phyloP scores from a whole-genome alignment of 2,797 vertebrate genomes.

The Amblyraja radiata region DNA sequence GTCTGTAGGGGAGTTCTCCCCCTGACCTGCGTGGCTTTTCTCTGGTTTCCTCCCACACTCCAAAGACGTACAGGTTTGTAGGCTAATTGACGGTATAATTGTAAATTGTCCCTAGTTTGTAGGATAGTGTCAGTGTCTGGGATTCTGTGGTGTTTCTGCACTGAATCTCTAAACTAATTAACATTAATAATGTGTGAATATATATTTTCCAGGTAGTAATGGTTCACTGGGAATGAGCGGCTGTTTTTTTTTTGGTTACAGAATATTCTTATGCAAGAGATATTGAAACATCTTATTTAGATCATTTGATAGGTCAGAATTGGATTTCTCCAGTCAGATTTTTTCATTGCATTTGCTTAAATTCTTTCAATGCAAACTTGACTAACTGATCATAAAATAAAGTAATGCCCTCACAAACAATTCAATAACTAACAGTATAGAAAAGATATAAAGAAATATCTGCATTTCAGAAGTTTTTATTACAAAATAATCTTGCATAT shows the following conservation, averaged over 20 bases:
- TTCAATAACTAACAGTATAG: background rate
- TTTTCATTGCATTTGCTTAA: background rate
- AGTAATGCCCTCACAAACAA: background rate
- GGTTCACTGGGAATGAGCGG: background rate
- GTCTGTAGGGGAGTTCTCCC: too few species aligned
- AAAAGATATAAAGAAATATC: background rate
- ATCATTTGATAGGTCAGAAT: background rate
- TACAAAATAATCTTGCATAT: slow-evolving; percentile 8
- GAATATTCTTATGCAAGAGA: background rate
- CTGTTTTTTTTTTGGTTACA: background rate
- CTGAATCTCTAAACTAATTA: too few species aligned
- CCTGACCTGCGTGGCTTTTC: too few species aligned
- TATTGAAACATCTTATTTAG: background rate
- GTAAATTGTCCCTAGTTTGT: too few species aligned
- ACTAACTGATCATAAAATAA: background rate
- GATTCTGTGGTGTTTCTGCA: too few species aligned
- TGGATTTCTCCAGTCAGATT: background rate
- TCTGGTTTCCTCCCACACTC: too few species aligned
- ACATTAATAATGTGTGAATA: background rate
- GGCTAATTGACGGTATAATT: too few species aligned
- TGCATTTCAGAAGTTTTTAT: slow-evolving; percentile 16
- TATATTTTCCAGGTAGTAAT: background rate
- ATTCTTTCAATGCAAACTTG: background rate
- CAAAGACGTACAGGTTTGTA: too few species aligned
- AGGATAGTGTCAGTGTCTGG: too few species aligned